Evolutionary conservation across 1,140 invertebrate genomes (phyloP), one percentile per base, ranked within the genome.

Genomic region (Sarcophaga peregrina): DNA sequence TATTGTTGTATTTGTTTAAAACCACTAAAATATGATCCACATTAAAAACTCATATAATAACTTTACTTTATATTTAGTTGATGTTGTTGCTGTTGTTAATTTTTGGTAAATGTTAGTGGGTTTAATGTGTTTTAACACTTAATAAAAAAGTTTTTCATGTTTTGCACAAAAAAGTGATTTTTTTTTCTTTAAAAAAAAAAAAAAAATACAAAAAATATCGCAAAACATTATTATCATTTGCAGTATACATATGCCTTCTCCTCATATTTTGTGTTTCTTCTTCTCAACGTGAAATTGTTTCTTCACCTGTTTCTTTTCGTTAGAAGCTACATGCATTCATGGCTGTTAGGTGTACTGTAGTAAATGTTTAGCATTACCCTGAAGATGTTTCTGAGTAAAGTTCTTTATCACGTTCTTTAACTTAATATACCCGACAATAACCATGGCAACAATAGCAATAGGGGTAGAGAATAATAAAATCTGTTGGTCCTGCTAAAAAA

Each of bases 71-170:
- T 68, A 9, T 7, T 62, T 68, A 25, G 62, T 68, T 8, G 20
- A 25, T 68, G 8, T 25, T 68, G 17, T 68, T 20, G 62, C 20
- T 68, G 62, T 13, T 58, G 15, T 58, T 58, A 37, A 15, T 58
- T 13, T 58, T 7, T 58, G 54, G 54, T n/a, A 37, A 37, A n/a
- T 58, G 54, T 58, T 58, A 58, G 13, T 58, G 10, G 54, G 62
- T 17, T 68, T 68, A 68, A 68, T 68, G 62, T 68, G 20, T 68
- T 68, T 68, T 68, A 68, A 68, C 62, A 68, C 62, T 68, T 68
- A 68, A 68, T 68, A 68, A 68, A 68, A 68, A 68, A 68, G 62
- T 68, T 68, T 68, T 68, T 68, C 62, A n/a, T 68, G 62, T 68
- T 20, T 68, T 68, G 17, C 8, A 25, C 4, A 15, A 37, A 37